Percentiles rank a stretch among this genome's conserved stretches.
phyloP scores from a whole-genome alignment of 35 echinoderm and acorn worm species.

The Apostichopus japonicus region DNA sequence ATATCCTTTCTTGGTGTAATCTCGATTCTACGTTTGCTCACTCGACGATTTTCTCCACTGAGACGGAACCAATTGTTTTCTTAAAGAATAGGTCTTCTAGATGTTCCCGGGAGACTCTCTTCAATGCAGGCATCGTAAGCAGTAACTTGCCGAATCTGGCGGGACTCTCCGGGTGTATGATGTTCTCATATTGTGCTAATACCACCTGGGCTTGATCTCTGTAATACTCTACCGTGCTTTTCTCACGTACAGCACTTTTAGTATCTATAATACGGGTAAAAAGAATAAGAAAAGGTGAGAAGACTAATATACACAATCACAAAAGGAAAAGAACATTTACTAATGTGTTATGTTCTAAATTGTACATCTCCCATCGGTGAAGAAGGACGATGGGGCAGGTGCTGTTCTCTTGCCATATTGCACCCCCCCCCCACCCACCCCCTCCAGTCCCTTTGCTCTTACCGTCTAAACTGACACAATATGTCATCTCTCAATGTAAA shows the following conservation, averaged over 20 bases:
- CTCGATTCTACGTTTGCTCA: neutral
- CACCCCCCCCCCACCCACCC: no score
- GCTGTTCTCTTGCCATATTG: no score
- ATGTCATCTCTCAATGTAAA: no score
- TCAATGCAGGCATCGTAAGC: conserved; percentile 87
- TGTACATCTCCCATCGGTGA: no score
- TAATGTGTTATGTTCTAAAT: no score
- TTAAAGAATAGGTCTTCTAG: conserved; percentile 90
- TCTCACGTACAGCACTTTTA: conserved; percentile 74
- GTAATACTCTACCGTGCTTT: conserved; percentile 90
- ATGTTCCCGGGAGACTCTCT: conserved; percentile 67
- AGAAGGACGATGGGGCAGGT: no score
- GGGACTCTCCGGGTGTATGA: conserved; percentile 88
- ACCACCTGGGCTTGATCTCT: conserved; percentile 95
- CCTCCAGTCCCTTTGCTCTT: no score
- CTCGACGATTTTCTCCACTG: conserved; percentile 82
- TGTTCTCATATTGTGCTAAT: conserved; percentile 95
- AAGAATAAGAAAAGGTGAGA: neutral
- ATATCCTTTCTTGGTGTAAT: no score
- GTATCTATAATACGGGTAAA: conserved; percentile 62
- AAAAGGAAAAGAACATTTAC: no score
- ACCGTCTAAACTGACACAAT: no score
- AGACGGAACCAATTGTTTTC: conserved; percentile 78
- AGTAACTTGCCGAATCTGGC: conserved; percentile 95
- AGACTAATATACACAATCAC: no score